phyloP scores from a whole-genome alignment of 2,888 invertebrate species.

The Himalopsyche anomala region DNA sequence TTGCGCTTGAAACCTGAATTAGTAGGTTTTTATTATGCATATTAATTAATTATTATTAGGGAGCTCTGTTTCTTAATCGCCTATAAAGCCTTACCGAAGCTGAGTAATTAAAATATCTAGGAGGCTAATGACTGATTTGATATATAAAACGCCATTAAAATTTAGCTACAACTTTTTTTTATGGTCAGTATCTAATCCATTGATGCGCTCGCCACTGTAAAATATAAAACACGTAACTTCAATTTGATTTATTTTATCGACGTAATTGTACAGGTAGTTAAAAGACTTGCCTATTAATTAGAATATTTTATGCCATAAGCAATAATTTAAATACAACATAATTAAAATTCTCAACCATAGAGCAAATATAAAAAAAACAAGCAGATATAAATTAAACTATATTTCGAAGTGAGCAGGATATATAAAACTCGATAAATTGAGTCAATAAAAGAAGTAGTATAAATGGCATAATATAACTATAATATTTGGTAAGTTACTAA shows the following conservation, averaged over 20 bases:
- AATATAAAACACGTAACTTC: not conserved
- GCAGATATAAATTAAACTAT: no score
- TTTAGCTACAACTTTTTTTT: constrained; percentile 5
- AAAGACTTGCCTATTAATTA: not conserved
- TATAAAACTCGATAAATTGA: no score
- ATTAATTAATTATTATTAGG: not conserved
- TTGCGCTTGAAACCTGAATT: not conserved
- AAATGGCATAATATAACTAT: no score
- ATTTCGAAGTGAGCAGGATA: no score
- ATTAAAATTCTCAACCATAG: not conserved
- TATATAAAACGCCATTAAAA: constrained; percentile 18
- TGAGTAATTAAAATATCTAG: not conserved
- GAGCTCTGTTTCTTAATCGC: constrained; percentile 12
- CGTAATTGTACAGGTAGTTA: constrained; percentile 12
- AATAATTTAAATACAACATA: constrained; percentile 3
- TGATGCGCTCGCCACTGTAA: not conserved
- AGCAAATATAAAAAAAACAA: not conserved
- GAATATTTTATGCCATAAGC: constrained; percentile 23
- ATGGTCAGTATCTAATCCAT: not conserved
- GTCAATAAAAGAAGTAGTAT: no score
- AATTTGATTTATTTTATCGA: constrained; percentile 20
- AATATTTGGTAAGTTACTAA: no score
- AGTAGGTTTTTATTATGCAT: not conserved
- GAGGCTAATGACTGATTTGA: constrained; percentile 19
- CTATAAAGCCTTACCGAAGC: not conserved